phyloP scores from a whole-genome alignment of 2,888 invertebrate genomes.

The Lottia gigantea region DNA sequence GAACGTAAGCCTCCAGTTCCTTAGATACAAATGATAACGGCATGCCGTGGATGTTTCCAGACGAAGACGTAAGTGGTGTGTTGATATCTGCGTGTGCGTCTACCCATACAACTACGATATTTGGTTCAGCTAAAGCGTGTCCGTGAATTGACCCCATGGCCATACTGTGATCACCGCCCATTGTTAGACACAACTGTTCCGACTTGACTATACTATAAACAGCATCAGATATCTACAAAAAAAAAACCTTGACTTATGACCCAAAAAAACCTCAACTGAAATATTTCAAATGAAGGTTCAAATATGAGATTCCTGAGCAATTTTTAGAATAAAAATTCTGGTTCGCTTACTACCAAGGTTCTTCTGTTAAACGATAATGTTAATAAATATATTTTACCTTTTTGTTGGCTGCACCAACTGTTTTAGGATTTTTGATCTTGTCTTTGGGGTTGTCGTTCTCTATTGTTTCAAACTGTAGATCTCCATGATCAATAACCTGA shows the following conservation, averaged over 20 bases:
- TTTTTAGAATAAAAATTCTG: too few species aligned
- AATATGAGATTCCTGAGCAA: too few species aligned
- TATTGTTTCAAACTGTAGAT: constrained; percentile 48
- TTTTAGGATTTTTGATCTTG: constrained; percentile 51
- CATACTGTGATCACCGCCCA: constrained; percentile 93
- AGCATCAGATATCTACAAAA: constrained; percentile 45
- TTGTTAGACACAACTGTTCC: constrained; percentile 71
- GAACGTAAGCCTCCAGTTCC: constrained; percentile 81
- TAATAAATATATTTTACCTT: constrained; percentile 42
- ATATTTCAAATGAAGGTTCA: too few species aligned
- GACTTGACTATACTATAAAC: constrained; percentile 46
- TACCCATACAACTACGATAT: constrained; percentile 86
- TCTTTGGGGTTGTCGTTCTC: constrained; percentile 38
- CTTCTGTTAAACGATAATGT: too few species aligned
- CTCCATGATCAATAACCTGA: constrained; percentile 52
- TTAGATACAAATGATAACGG: constrained; percentile 83
- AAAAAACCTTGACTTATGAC: neutral
- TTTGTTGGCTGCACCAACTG: constrained; percentile 54
- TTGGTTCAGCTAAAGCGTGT: constrained; percentile 70
- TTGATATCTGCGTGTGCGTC: constrained; percentile 95
- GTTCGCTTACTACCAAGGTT: too few species aligned
- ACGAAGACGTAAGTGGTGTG: constrained; percentile 82
- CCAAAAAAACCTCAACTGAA: too few species aligned
- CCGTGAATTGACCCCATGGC: constrained; percentile 75
- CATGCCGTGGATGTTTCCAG: constrained; percentile 84